phyloP scores from a whole-genome alignment of 2,113 vertebrate genomes.

The Vombatus ursinus region DNA sequence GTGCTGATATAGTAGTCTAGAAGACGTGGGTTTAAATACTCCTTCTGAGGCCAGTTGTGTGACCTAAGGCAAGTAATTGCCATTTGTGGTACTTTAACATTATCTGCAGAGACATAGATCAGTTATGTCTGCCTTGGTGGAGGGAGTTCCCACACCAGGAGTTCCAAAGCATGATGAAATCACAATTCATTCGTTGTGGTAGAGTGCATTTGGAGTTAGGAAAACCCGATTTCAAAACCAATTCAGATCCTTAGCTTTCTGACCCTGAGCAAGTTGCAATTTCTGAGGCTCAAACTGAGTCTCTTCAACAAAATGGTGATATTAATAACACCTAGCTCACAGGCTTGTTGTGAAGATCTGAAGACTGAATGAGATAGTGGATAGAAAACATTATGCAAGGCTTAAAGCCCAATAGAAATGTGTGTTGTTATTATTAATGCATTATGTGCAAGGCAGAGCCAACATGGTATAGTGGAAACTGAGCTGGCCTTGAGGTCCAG shows the following conservation, averaged over 20 bases:
- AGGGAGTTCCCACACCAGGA: not conserved
- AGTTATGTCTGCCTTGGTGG: not conserved
- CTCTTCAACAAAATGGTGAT: not conserved
- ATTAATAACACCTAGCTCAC: not conserved
- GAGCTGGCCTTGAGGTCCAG: not conserved
- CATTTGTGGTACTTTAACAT: not conserved
- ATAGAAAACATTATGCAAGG: not conserved
- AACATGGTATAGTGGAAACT: not conserved
- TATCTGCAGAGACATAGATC: not conserved
- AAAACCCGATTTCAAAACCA: not conserved
- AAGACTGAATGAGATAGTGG: not conserved
- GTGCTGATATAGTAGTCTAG: not conserved
- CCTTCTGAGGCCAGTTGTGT: not conserved
- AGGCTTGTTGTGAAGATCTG: not conserved
- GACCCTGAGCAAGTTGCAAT: not conserved
- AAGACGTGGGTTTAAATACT: not conserved
- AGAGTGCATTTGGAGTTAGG: not conserved
- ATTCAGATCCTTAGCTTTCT: not conserved
- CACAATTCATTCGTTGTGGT: not conserved
- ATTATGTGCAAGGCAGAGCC: not conserved
- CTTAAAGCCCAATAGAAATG: not conserved
- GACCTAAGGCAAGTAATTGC: not conserved
- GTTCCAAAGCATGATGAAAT: not conserved
- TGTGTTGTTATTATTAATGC: not conserved
- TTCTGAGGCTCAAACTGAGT: not conserved